These are phyloP conservation scores for Pheosia tremula DNA, from an alignment of 2,888 invertebrate genomes.

Conservation along the genomic window DNA sequence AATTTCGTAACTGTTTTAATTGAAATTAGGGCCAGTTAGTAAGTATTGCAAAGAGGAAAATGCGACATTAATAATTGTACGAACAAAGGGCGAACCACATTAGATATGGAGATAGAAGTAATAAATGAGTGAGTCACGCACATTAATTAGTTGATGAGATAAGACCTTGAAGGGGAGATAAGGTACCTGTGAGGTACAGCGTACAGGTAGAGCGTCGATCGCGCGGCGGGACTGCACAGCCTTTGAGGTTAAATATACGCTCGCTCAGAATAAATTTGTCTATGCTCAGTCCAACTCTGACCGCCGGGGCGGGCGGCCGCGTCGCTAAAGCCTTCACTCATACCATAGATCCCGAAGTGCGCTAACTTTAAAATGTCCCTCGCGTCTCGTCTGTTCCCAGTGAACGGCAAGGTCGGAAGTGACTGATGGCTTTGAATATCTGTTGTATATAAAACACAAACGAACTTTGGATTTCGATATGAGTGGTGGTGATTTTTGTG, in stretches of 20 bases:
- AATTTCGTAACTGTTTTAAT: conserved; percentile 33
- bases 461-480: conserved; percentile 69
- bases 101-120: conserved; percentile 33
- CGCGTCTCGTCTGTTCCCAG: conserved; percentile 43
- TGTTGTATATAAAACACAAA: conserved; percentile 10
- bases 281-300: conserved; percentile 53
- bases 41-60: not conserved
- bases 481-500: conserved; percentile 65
- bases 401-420: conserved; percentile 57
- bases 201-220: conserved; percentile 45
- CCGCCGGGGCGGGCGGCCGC: conserved; percentile 47
- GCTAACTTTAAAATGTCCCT: conserved; percentile 71
- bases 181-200: conserved; percentile 59
- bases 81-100: conserved; percentile 20
- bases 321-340: conserved; percentile 34
- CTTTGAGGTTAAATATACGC: conserved; percentile 30
- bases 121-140: conserved; percentile 41
- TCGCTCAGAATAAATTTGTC: conserved; percentile 17
- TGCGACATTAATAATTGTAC: not conserved
- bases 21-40: conserved; percentile 27
- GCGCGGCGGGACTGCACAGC: conserved; percentile 40
- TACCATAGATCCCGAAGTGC: conserved; percentile 49
- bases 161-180: conserved; percentile 44
- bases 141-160: conserved; percentile 48
- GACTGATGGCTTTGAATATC: conserved; percentile 58